phyloP scores from a whole-genome alignment of 2,113 vertebrate species.

The Anser cygnoides region DNA sequence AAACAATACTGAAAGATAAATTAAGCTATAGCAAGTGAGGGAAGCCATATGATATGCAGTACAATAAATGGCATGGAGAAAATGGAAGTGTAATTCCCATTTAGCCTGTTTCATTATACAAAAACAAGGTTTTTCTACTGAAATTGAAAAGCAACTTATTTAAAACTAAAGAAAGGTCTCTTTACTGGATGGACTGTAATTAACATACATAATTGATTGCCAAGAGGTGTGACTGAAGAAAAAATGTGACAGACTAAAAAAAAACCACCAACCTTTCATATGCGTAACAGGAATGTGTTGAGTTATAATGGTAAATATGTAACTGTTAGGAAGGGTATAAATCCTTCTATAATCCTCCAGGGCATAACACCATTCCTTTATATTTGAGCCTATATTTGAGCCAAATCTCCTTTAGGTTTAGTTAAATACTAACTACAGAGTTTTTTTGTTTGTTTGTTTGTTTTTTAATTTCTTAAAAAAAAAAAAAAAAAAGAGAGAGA shows the following conservation, averaged over 20 bases:
- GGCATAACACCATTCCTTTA: background rate
- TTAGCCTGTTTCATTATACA: background rate
- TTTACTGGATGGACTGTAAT: background rate
- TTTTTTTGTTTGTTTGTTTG: background rate
- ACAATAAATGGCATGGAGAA: background rate
- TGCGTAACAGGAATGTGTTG: background rate
- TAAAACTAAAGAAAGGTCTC: background rate
- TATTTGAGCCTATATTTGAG: background rate
- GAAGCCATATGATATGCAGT: background rate
- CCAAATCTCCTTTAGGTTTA: background rate
- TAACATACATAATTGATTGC: background rate
- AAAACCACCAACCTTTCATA: accelerated
- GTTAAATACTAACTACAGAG: background rate
- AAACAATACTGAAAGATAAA: background rate
- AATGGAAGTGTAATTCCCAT: background rate
- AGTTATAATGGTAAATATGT: background rate
- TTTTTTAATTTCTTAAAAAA: background rate
- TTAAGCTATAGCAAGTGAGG: background rate
- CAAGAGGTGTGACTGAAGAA: background rate
- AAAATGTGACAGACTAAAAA: background rate
- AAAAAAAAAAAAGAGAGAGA: background rate
- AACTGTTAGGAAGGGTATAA: background rate
- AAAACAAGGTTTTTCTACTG: background rate
- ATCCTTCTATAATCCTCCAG: background rate
- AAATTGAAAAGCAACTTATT: background rate